Evolutionary conservation across 1,140 invertebrate species (phyloP), one percentile per base, ranked within the genome.

Genomic region (Drosophila arizonae): DNA sequence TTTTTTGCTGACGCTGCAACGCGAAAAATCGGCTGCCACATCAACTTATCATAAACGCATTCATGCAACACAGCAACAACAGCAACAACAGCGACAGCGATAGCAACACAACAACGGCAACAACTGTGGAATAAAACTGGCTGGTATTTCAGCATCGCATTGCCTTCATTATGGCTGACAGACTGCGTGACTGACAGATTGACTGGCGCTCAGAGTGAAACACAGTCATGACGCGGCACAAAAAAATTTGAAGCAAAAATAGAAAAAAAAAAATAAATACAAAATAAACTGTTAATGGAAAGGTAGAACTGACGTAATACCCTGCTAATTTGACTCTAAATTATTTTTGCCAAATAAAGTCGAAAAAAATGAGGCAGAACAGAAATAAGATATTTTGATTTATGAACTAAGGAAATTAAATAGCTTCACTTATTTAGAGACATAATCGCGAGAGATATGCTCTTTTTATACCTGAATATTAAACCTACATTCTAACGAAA

Each of bases 111-210:
- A 26, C 50, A 43, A 17, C 50, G 56, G 2, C 1, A 24, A 24
- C 21, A 24, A 24, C 21, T 24, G 21, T 24, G 9, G 4, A 67
- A 72, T 72, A 72, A 66, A 66, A 56, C 71, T 68, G 65, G 21
- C 50, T 17, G 50, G 11, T 48, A 56, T 66, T 69, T 81, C 67
- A 81, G 77, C 75, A 75, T 84, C 72, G 61, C 62, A 61, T 62
- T 67, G 75, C 67, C 82, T 87, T 86, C 79, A 86, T 86, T 87
- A 86, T 76, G 76, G 68, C 82, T 86, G 82, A 86, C 81, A 79
- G 81, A 87, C 84, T 86, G 82, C 68, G 68, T 86, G 81, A 86
- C 81, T 82, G 81, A 86, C 79, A 87, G 81, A 86, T 82, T 86
- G 81, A 87, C 81, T 81, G 82, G 79, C 78, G 76, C 85, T 71